Evolutionary conservation across 2,888 invertebrate genomes (phyloP).

Genomic region (Macrosiphum euphorbiae): DNA sequence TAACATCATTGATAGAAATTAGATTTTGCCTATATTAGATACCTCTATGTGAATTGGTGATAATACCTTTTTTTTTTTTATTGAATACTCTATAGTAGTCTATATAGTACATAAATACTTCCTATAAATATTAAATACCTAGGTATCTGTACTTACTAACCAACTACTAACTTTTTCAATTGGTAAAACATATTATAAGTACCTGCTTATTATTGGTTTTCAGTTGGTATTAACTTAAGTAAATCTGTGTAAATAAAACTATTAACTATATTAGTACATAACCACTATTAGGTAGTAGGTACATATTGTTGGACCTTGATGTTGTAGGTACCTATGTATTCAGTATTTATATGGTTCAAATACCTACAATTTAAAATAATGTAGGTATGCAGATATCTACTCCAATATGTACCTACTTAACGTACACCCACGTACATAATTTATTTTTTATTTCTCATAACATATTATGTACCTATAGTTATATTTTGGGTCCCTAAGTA

Average conservation of each 20-base stretch:
- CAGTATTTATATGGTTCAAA: constrained; percentile 37
- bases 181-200: neutral
- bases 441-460: neutral
- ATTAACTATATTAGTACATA: constrained; percentile 45
- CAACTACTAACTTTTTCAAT: neutral
- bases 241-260: constrained; percentile 26
- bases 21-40: neutral
- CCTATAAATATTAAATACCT: neutral
- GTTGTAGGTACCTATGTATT: neutral
- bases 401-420: neutral
- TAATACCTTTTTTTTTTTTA: neutral
- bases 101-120: neutral
- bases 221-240: neutral
- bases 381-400: neutral
- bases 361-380: constrained; percentile 14
- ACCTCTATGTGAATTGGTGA: neutral
- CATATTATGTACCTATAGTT: neutral
- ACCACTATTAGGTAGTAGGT: constrained; percentile 32
- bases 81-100: neutral
- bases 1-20: neutral
- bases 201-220: neutral
- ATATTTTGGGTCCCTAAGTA: neutral
- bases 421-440: neutral
- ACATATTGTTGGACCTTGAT: constrained; percentile 26
- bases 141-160: neutral